These are phyloP conservation scores for Chironomus riparius DNA, from an alignment of 2,888 invertebrate genomes.

Conservation along the genomic window DNA sequence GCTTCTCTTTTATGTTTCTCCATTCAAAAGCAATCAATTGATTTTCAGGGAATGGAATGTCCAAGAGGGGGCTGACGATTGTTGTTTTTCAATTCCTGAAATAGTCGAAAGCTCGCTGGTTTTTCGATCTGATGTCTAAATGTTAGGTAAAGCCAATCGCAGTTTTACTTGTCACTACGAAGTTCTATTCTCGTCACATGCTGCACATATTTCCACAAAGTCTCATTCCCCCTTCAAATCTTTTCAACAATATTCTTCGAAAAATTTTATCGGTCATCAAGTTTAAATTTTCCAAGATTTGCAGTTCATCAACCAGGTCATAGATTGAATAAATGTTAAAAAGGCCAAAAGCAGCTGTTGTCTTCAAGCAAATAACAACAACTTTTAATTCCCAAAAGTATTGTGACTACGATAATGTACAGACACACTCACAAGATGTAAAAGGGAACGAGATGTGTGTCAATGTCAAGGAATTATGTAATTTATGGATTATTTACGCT, in stretches of 20 bases:
- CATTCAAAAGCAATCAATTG: neutral
- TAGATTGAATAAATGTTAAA: neutral
- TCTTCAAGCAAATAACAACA: neutral
- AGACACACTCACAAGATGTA: neutral
- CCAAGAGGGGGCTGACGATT: no score
- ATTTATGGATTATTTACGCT: conserved; percentile 4
- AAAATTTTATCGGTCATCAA: neutral
- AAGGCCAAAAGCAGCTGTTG: neutral
- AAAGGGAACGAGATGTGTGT: neutral
- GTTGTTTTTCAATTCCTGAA: no score
- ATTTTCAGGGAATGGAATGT: neutral
- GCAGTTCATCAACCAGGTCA: conserved; percentile 6
- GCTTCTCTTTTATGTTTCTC: neutral
- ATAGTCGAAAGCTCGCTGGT: no score
- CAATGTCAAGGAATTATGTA: neutral
- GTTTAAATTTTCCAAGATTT: neutral
- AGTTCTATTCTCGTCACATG: no score
- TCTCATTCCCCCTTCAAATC: neutral
- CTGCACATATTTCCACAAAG: neutral
- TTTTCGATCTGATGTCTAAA: no score
- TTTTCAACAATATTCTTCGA: no score
- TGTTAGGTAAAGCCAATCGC: no score
- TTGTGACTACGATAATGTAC: neutral
- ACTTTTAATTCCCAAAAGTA: conserved; percentile 1
- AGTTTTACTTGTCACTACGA: no score